Base-by-base conservation (phyloP, 2,797 vertebrate genomes). In the Xiphophorus birchmanni region DNA sequence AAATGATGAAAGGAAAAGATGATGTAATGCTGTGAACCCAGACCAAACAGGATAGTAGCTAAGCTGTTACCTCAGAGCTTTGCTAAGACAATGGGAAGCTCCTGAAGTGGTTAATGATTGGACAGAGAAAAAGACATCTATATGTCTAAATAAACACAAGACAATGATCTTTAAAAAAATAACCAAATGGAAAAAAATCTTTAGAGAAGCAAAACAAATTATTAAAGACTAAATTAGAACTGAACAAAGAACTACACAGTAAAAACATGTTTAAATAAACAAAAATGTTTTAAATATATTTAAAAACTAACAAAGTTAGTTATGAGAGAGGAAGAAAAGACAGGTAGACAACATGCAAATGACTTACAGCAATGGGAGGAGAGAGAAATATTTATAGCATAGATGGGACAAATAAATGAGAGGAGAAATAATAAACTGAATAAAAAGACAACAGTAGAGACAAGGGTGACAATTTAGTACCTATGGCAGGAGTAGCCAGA, bases 401-500 rank as follows among this genome's bases (percentile, higher is more conserved):
- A 44, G 3, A 71, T 37, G 3, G 40, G 4, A 47, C 3, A 37
- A 32, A 26, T 17, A 9, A 56, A 67, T 1, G 11, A 18, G 37
- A 60, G 21, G 40, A 45, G 7, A 35, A 37, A 44, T 23, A 2
- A 35, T 18, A 7, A 48, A 10, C 67, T 71, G 40, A 72, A 45
- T 45, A 8, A 45, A 5, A 29, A 12, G 3, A 26, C 2, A 18
- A 29, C 12, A 29, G 9, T 2, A 50, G 63, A 29, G 65, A 50
- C 13, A 15, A 21, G 13, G 44, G 9, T 11, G 54, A 2, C 12
- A 40, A 18, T 40, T 72, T 80, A 83, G 81, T 95, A 99, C 98
- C 98, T 89, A 99, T 99, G 58, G 98, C 97, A 80, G 98, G 98
- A 0, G 98, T 99, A 80, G 98, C 98, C 81, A 99, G 95, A 0